phyloP scores from a whole-genome alignment of 2,113 vertebrate species.

The Sigmodon hispidus region DNA sequence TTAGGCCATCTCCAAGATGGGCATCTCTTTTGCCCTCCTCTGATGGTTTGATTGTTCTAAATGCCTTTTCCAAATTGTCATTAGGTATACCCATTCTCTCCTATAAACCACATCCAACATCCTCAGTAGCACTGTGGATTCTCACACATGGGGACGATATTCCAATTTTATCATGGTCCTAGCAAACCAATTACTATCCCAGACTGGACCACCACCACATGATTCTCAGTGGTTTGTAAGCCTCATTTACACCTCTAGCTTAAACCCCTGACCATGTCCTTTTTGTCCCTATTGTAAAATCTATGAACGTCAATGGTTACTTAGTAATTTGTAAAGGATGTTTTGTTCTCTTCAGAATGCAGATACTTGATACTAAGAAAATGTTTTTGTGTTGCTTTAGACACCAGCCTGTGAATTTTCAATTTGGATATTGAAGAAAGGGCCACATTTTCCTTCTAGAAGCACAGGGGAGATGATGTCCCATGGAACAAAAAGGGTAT shows the following conservation, averaged over 20 bases:
- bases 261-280: not conserved
- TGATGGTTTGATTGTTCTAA: not conserved
- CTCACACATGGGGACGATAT: not conserved
- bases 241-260: not conserved
- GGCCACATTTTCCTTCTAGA: not conserved
- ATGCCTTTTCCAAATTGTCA: not conserved
- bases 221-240: not conserved
- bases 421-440: not conserved
- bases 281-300: not conserved
- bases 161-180: not conserved
- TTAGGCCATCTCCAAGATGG: not conserved
- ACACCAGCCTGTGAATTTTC: slow-evolving; percentile 7
- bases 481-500: slow-evolving; percentile 49
- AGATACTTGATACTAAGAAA: not conserved
- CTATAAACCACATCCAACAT: not conserved
- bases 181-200: not conserved
- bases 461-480: slow-evolving; percentile 57
- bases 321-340: not conserved
- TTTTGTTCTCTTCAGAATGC: not conserved
- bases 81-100: not conserved
- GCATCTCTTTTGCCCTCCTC: not conserved
- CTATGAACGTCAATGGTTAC: not conserved
- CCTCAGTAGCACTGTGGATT: not conserved
- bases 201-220: not conserved
- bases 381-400: not conserved